phyloP scores from a whole-genome alignment of 2,888 invertebrate species.

The Epinotia ramella region DNA sequence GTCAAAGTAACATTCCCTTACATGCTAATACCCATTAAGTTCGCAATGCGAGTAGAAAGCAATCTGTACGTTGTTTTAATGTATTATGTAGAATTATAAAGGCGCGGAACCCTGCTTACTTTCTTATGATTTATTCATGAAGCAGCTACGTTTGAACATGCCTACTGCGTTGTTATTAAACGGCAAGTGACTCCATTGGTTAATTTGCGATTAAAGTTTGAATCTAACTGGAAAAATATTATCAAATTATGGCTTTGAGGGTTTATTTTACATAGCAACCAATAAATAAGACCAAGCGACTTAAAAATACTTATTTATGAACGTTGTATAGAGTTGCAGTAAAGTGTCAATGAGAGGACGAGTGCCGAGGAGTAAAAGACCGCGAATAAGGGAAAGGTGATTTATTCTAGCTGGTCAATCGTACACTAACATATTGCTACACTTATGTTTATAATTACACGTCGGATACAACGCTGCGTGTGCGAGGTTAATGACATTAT shows the following conservation, averaged over 20 bases:
- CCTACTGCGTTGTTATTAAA: constrained; percentile 71
- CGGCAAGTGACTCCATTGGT: constrained; percentile 70
- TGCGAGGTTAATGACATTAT: too few relatives aligned
- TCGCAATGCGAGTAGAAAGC: constrained; percentile 81
- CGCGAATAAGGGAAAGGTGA: too few relatives aligned
- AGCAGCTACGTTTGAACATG: constrained; percentile 78
- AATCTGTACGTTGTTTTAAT: constrained; percentile 84
- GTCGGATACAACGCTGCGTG: too few relatives aligned
- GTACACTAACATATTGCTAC: too few relatives aligned
- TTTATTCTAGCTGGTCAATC: too few relatives aligned
- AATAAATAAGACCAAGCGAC: background rate
- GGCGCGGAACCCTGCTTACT: constrained; percentile 78
- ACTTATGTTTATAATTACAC: too few relatives aligned
- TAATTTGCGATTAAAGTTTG: constrained; percentile 39
- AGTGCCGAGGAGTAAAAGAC: too few relatives aligned
- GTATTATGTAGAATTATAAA: constrained; percentile 85
- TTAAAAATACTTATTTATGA: background rate
- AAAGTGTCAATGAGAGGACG: too few relatives aligned
- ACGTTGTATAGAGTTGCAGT: background rate
- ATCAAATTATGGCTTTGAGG: background rate
- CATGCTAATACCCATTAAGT: constrained; percentile 78
- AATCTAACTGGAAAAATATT: constrained; percentile 6
- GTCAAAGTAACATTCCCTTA: constrained; percentile 52
- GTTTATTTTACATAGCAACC: background rate
- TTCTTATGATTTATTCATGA: constrained; percentile 85